Conservation (phyloP, 2,888 invertebrate genomes). For the Drosophila robusta region DNA sequence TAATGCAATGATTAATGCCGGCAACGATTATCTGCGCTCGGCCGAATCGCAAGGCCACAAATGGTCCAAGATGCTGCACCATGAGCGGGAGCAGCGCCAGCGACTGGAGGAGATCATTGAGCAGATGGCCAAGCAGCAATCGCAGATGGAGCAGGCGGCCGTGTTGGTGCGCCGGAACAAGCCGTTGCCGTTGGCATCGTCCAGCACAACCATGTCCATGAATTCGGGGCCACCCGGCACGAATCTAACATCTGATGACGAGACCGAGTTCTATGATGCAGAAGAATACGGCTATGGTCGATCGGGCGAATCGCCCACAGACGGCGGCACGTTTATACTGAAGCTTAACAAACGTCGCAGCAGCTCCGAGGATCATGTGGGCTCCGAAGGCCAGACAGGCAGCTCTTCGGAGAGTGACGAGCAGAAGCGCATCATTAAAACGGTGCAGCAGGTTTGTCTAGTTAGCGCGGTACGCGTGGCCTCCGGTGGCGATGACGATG, state of each 20-base stretch:
- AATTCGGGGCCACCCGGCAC: constrained; percentile 56
- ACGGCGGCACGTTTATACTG: constrained; percentile 86
- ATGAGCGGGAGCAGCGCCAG: constrained; percentile 97
- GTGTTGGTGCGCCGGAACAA: constrained; percentile 79
- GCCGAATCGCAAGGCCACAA: constrained; percentile 96
- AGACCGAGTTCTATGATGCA: constrained; percentile 91
- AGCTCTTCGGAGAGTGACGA: constrained; percentile 86
- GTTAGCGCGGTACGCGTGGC: constrained; percentile 75
- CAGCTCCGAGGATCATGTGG: constrained; percentile 73
- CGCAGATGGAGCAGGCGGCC: constrained; percentile 96
- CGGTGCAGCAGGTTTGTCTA: constrained; percentile 75
- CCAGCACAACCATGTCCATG: constrained; percentile 32
- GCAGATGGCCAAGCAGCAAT: constrained; percentile 98
- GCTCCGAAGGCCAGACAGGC: constrained; percentile 82
- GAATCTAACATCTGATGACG: constrained; percentile 87
- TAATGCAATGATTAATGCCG: constrained; percentile 98
- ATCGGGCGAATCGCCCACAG: constrained; percentile 59
- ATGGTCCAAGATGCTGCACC: constrained; percentile 96
- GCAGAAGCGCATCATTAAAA: constrained; percentile 62
- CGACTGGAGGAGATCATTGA: constrained; percentile 98
- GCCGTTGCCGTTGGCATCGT: constrained; percentile 46
- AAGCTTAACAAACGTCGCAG: constrained; percentile 86
- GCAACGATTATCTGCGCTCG: constrained; percentile 95
- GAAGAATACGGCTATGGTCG: constrained; percentile 85
- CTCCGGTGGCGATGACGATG: constrained; percentile 80